Percentiles rank a stretch among this genome's conserved stretches.
These are phyloP conservation scores for Dufourea novaeangliae DNA, from an alignment of 1,140 invertebrate genomes.

Conservation along the genomic window DNA sequence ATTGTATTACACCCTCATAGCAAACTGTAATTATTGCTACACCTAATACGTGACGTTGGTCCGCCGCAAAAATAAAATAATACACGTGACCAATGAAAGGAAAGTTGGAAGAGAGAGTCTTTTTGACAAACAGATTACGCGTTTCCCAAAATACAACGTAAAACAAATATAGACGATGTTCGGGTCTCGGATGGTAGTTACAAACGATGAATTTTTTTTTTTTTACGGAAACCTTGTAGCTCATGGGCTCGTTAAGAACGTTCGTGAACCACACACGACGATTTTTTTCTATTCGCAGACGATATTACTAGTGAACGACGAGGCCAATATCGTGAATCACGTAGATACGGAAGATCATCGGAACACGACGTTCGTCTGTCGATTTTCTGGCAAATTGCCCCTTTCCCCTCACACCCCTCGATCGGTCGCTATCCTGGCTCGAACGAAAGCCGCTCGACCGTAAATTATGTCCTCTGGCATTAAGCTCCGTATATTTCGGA, in stretches of 20 bases:
- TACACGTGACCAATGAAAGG: no score
- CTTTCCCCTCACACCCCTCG: no score
- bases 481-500: slow-evolving; percentile 55
- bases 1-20: no score
- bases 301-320: background rate
- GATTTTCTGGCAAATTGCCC: slow-evolving; percentile 55
- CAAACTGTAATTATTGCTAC: no score
- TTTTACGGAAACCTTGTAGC: no score
- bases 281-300: background rate
- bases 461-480: slow-evolving; percentile 57
- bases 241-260: background rate
- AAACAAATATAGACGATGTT: background rate
- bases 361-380: slow-evolving; percentile 19
- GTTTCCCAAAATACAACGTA: slow-evolving; percentile 2
- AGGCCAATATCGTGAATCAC: background rate
- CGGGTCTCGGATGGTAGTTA: no score
- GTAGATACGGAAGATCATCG: slow-evolving; percentile 2
- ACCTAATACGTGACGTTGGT: no score
- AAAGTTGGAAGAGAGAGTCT: background rate
- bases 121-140: background rate
- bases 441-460: slow-evolving; percentile 30
- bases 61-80: background rate
- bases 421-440: slow-evolving; percentile 21
- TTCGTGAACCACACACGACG: background rate
- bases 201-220: no score